Percentiles rank a stretch among this genome's conserved stretches.
These are phyloP conservation scores for Xenopus tropicalis DNA, from an alignment of 2,113 vertebrate genomes.

Conservation along the genomic window UCB_Xtro_10.0 CM004448.2:59634501-59635000, in stretches of 20 bases:
- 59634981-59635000: no score
- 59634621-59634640: slow-evolving; percentile 12
- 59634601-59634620: slow-evolving; percentile 18
- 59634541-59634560: not conserved
- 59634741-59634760: slow-evolving; percentile 6
- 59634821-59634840: not conserved
- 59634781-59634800: not conserved
- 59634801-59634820: not conserved
- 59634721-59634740: slow-evolving; percentile 5
- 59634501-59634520: not conserved
- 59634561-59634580: not conserved
- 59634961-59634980: no score
- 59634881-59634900: no score
- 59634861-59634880: no score
- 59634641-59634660: slow-evolving; percentile 23
- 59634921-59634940: no score
- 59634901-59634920: no score
- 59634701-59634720: slow-evolving; percentile 14
- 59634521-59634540: not conserved
- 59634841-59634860: no score
- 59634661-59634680: slow-evolving; percentile 10
- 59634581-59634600: slow-evolving; percentile 9
- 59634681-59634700: slow-evolving; percentile 27
- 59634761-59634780: not conserved
- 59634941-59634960: no score